Conservation (phyloP, 30 jellyfish, hydroid and myxozoan genomes). For the Mastigias papua region DNA sequence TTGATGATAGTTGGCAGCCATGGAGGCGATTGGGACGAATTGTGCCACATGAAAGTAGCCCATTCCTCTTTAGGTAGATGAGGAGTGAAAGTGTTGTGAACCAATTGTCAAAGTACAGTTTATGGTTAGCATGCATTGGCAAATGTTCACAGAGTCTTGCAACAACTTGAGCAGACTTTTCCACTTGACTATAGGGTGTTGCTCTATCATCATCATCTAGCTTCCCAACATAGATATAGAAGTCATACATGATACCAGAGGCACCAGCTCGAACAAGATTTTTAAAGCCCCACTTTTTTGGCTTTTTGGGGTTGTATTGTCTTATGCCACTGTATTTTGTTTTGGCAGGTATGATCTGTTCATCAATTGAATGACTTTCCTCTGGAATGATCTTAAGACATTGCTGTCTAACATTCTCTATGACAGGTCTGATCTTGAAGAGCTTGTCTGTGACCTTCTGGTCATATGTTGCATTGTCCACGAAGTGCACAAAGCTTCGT, state of each 20-base stretch:
- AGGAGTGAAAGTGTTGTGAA: conserved; percentile 47
- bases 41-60: conserved; percentile 67
- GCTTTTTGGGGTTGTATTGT: conserved; percentile 49
- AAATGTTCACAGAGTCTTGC: conserved; percentile 58
- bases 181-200: conserved; percentile 13
- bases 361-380: conserved; percentile 67
- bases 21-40: conserved; percentile 27
- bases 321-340: conserved; percentile 69
- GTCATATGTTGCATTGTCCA: background rate
- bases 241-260: conserved; percentile 66
- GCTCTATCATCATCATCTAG: background rate
- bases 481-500: background rate
- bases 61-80: conserved; percentile 34
- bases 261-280: conserved; percentile 55
- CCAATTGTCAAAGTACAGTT: conserved; percentile 79
- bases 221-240: conserved; percentile 15
- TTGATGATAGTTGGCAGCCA: conserved; percentile 53
- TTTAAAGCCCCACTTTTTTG: conserved; percentile 60
- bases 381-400: conserved; percentile 68
- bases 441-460: background rate
- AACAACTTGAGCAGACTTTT: conserved; percentile 73
- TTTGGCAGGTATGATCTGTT: conserved; percentile 72
- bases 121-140: conserved; percentile 47
- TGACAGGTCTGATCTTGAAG: background rate
- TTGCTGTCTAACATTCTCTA: background rate